Evolutionary conservation across 2,113 vertebrate species (phyloP).

Genomic region (Macrotus californicus): DNA sequence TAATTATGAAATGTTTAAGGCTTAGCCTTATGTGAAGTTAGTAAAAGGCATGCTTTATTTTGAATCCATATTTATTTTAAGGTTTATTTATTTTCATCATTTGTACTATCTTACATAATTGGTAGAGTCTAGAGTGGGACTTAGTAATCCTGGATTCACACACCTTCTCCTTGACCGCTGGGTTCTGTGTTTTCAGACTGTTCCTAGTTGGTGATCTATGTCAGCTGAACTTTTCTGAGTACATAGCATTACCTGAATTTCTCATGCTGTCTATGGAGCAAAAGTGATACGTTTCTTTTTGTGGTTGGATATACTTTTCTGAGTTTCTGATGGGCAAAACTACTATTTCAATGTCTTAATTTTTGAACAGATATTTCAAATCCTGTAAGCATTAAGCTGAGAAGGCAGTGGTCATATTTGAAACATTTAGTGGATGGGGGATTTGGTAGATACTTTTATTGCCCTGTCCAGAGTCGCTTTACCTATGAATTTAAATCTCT

Average conservation of each 20-base stretch:
- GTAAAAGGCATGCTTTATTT: constrained; percentile 13
- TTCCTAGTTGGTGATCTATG: background rate
- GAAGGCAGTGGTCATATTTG: background rate
- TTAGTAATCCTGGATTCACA: background rate
- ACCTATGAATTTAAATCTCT: background rate
- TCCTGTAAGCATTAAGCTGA: background rate
- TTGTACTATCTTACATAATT: background rate
- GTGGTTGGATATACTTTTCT: background rate
- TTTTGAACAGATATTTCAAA: constrained; percentile 32
- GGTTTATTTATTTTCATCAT: constrained; percentile 30
- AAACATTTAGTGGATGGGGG: background rate
- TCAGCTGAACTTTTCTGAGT: constrained; percentile 7
- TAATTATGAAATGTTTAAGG: background rate
- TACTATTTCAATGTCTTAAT: constrained; percentile 6
- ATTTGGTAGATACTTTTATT: background rate
- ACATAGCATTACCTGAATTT: constrained; percentile 14
- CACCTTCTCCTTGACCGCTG: background rate
- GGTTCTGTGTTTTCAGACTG: background rate
- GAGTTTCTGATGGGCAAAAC: background rate
- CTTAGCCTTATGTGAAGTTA: constrained; percentile 23
- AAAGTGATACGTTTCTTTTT: constrained; percentile 21
- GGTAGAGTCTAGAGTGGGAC: background rate
- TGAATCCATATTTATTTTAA: background rate
- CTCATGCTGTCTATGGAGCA: background rate
- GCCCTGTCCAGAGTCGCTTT: background rate